Conservation (phyloP, 2,113 vertebrate genomes). For the Solea solea region DNA sequence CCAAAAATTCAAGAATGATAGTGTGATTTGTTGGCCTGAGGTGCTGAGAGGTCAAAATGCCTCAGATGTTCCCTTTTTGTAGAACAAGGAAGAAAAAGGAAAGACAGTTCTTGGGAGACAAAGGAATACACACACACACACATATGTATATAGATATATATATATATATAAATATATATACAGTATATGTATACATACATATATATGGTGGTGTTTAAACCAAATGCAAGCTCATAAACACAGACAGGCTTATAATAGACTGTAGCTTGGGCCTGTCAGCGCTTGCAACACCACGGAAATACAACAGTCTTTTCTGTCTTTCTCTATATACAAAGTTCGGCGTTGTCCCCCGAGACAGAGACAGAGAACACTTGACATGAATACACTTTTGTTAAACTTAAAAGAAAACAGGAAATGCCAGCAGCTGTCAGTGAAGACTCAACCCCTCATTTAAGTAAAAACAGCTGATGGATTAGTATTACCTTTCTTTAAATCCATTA, state of each 20-base stretch:
- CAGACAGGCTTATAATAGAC: slow-evolving; percentile 20
- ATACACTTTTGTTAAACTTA: slow-evolving; percentile 11
- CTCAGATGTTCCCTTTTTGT: slow-evolving; percentile 46
- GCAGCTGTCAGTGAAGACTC: slow-evolving; percentile 12
- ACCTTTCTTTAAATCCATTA: neutral
- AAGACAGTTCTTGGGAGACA: neutral
- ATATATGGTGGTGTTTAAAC: slow-evolving; percentile 24
- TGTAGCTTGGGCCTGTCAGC: slow-evolving; percentile 5
- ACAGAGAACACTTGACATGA: neutral
- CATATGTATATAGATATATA: neutral
- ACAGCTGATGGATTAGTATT: slow-evolving; percentile 10
- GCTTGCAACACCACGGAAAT: neutral
- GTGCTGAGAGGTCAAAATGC: slow-evolving; percentile 21
- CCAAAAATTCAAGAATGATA: slow-evolving; percentile 50
- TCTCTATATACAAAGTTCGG: slow-evolving; percentile 21
- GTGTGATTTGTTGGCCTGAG: slow-evolving; percentile 43
- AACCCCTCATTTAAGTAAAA: slow-evolving; percentile 6
- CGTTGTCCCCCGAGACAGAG: slow-evolving; percentile 14
- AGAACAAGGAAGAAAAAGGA: slow-evolving; percentile 19
- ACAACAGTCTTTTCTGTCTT: slow-evolving; percentile 6
- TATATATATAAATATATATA: neutral
- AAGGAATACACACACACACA: too few relatives aligned
- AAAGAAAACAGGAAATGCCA: slow-evolving; percentile 15
- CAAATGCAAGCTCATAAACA: slow-evolving; percentile 34
- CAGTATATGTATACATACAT: neutral